phyloP scores from a whole-genome alignment of 2,113 vertebrate species.

The Electrona antarctica region DNA sequence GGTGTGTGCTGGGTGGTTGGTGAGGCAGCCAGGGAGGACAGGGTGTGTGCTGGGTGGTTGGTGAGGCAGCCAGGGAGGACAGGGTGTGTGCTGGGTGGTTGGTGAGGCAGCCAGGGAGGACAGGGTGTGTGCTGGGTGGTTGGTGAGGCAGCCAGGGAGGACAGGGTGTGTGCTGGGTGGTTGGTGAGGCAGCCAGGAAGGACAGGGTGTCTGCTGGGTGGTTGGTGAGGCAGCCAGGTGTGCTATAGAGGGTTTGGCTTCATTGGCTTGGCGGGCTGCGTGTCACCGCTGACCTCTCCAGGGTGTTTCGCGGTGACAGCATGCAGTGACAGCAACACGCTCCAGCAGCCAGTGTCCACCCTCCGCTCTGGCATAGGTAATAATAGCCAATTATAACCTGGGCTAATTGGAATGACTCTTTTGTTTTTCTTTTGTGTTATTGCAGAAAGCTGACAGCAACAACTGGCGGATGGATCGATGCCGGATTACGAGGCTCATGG shows the following conservation, averaged over 20 bases:
- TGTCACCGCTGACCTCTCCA: slow-evolving; percentile 52
- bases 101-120: not conserved
- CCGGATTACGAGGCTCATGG: slow-evolving; percentile 81
- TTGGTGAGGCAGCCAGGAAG: not conserved
- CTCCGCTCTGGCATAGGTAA: slow-evolving; percentile 61
- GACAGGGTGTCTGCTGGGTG: slow-evolving; percentile 33
- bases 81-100: slow-evolving; percentile 46
- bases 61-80: not conserved
- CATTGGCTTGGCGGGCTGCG: slow-evolving; percentile 43
- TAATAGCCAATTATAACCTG: slow-evolving; percentile 78
- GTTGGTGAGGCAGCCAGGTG: not conserved
- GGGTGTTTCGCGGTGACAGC: slow-evolving; percentile 50
- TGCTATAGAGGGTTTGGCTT: slow-evolving; percentile 25
- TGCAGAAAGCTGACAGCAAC: slow-evolving; percentile 80
- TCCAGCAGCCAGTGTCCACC: slow-evolving; percentile 25
- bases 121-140: no score
- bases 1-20: slow-evolving; percentile 46
- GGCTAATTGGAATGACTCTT: slow-evolving; percentile 74
- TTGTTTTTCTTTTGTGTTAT: slow-evolving; percentile 77
- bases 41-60: slow-evolving; percentile 46
- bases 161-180: slow-evolving; percentile 45
- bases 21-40: not conserved
- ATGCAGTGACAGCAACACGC: slow-evolving; percentile 55
- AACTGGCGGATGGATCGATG: slow-evolving; percentile 81
- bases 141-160: not conserved